phyloP scores from a whole-genome alignment of 2,113 vertebrate genomes.

The Alexandromys fortis region DNA sequence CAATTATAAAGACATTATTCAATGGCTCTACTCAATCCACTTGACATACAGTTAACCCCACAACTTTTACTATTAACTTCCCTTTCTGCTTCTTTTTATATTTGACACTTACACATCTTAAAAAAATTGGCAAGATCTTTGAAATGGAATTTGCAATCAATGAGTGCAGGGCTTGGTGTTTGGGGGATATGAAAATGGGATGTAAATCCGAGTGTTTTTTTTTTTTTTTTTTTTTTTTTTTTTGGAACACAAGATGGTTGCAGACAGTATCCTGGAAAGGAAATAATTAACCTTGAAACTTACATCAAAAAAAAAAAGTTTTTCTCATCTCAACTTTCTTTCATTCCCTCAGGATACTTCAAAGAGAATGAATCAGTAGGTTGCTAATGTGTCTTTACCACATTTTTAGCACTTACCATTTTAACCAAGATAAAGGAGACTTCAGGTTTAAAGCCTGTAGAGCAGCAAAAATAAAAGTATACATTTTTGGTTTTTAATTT shows the following conservation, averaged over 20 bases:
- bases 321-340: slow-evolving; percentile 60
- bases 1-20: slow-evolving; percentile 78
- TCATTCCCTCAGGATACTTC: slow-evolving; percentile 33
- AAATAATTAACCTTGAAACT: slow-evolving; percentile 70
- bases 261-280: slow-evolving; percentile 46
- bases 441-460: neutral
- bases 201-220: slow-evolving; percentile 58
- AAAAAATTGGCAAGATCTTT: slow-evolving; percentile 56
- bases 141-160: slow-evolving; percentile 61
- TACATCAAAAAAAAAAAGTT: slow-evolving; percentile 37
- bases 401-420: slow-evolving; percentile 24
- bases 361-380: slow-evolving; percentile 55
- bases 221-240: neutral
- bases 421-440: neutral
- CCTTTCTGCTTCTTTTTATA: slow-evolving; percentile 71
- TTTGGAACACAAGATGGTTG: slow-evolving; percentile 38
- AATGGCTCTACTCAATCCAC: slow-evolving; percentile 71
- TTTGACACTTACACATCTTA: slow-evolving; percentile 61
- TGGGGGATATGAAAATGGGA: neutral
- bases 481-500: slow-evolving; percentile 25
- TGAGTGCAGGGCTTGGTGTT: neutral
- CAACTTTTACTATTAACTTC: slow-evolving; percentile 79
- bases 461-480: neutral
- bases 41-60: slow-evolving; percentile 80
- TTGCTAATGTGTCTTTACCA: slow-evolving; percentile 61